phyloP scores from a whole-genome alignment of 2,888 invertebrate genomes.

The Orthosia incerta region DNA sequence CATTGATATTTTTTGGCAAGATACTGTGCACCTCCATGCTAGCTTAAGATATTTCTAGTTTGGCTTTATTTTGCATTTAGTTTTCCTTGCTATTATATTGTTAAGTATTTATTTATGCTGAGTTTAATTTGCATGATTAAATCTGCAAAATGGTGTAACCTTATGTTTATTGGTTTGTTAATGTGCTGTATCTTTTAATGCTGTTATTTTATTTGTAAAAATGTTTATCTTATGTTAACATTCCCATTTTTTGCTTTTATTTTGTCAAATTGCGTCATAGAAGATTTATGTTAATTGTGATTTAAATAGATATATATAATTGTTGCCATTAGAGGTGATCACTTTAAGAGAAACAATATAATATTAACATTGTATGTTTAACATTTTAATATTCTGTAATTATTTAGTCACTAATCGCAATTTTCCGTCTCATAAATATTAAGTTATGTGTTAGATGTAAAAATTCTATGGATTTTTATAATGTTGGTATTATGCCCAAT shows the following conservation, averaged over 20 bases:
- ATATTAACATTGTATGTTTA: slow-evolving; percentile 27
- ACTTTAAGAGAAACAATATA: slow-evolving; percentile 28
- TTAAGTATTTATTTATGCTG: slow-evolving; percentile 34
- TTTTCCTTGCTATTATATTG: slow-evolving; percentile 34
- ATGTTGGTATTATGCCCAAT: slow-evolving; percentile 11
- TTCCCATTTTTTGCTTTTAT: slow-evolving; percentile 37
- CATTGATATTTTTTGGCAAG: slow-evolving; percentile 10
- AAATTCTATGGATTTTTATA: slow-evolving; percentile 17
- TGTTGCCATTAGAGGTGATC: slow-evolving; percentile 34
- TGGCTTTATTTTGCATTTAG: slow-evolving; percentile 25
- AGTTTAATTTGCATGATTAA: slow-evolving; percentile 36
- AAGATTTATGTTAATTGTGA: slow-evolving; percentile 22
- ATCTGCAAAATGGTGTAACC: slow-evolving; percentile 31
- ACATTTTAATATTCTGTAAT: slow-evolving; percentile 26
- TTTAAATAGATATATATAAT: slow-evolving; percentile 25
- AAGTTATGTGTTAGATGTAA: slow-evolving; percentile 20
- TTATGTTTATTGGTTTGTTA: slow-evolving; percentile 44
- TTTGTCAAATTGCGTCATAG: slow-evolving; percentile 9
- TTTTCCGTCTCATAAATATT: slow-evolving; percentile 42
- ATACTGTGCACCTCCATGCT: slow-evolving; percentile 26
- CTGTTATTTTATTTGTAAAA: slow-evolving; percentile 52
- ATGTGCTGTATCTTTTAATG: slow-evolving; percentile 49
- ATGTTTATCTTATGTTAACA: slow-evolving; percentile 59
- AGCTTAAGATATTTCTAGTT: slow-evolving; percentile 20
- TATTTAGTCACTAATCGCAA: slow-evolving; percentile 36